Conservation (phyloP, 2,888 invertebrate species). For the Ennomos erosarius region DNA sequence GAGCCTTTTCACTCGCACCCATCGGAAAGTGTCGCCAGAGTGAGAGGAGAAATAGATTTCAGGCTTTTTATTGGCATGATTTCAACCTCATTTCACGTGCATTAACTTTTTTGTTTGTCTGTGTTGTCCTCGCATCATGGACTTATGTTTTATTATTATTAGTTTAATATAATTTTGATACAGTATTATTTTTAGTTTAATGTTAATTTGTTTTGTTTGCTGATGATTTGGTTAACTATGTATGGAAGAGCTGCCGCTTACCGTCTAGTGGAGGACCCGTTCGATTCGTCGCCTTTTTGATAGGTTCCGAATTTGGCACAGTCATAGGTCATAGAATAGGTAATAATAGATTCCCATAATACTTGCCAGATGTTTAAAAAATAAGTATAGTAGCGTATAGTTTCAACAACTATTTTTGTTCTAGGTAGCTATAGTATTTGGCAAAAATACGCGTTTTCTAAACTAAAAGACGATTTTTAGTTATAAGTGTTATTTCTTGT, state of each 20-base stretch:
- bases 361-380: no score
- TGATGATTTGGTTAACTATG: not conserved
- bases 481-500: slow-evolving; percentile 29
- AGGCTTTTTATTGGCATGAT: not conserved
- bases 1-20: no score
- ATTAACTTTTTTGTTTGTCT: not conserved
- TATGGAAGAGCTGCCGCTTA: not conserved
- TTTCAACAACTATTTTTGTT: no score
- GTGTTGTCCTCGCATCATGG: slow-evolving; percentile 18
- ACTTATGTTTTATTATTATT: slow-evolving; percentile 1
- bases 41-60: not conserved
- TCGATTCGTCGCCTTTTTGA: no score
- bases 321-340: no score
- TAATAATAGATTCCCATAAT: no score
- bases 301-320: no score
- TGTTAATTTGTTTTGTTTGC: slow-evolving; percentile 7
- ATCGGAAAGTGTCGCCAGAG: no score
- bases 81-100: not conserved
- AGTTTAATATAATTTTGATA: slow-evolving; percentile 15
- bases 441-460: slow-evolving; percentile 7
- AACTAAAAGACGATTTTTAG: slow-evolving; percentile 28
- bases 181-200: slow-evolving; percentile 24
- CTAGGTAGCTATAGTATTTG: no score
- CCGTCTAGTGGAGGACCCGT: no score
- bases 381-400: no score